Evolutionary conservation across 2,888 invertebrate genomes (phyloP), one percentile per base, ranked within the genome.

Genomic region (Pristionchus mayeri): DNA sequence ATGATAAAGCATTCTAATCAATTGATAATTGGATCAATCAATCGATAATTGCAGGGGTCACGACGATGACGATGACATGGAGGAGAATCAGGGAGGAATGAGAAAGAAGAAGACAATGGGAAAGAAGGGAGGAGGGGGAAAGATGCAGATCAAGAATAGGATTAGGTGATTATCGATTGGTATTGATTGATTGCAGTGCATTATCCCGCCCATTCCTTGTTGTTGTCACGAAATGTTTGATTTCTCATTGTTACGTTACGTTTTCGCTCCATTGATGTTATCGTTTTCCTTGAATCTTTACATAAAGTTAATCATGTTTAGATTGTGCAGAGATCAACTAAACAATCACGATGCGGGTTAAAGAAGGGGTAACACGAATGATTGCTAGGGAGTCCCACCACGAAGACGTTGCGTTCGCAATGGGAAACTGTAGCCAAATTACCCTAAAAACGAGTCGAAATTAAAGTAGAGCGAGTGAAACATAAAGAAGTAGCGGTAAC

Each of bases 41-140:
- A 71, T 71, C 71, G 44, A 44, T 71, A 40, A 37, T 76, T 57
- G 2, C 84, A 84, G 84, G 37, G 52, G 71, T 4, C 57, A 84
- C 34, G 84, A 84, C 44, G 83, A 83, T 30, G 83, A 83, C 18
- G 78, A 76, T 44, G 75, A 75, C 18, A 54, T 24, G 52, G 84
- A 84, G 54, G 75, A 84, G 52, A 52, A 71, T 24, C 37, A 37
- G 40, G 84, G 84, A 21, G 24, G 21, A n/a, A 50, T 37, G 44
- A 52, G 40, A n/a, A 83, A 83, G 83, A 44, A 44, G 83, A 84
- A 84, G n/a, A n/a, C n/a, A 57, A 84, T 34, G 60, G 71, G 27
- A 71, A n/a, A 34, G 24, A 84, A 84, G 75, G 75, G 75, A 48
- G 54, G 27, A 13, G 57, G 40, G n/a, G 78, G 84, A n/a, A 76